phyloP scores from a whole-genome alignment of 2,888 invertebrate species.

The Heliothis peltigera region DNA sequence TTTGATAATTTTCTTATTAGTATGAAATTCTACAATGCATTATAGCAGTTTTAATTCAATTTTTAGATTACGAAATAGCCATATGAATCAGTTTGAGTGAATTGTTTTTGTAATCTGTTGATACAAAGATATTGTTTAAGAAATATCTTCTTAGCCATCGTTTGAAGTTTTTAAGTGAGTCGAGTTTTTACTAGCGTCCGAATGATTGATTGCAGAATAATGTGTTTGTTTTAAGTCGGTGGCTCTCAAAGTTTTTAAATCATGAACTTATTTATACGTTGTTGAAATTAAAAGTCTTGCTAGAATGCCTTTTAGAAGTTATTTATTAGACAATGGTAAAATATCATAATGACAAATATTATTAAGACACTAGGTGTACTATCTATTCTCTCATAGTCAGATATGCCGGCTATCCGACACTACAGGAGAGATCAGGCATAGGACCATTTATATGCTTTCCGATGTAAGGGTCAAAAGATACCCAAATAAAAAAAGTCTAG shows the following conservation, averaged over 20 bases:
- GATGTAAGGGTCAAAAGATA: background rate
- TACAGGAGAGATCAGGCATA: too few species aligned
- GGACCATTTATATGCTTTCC: too few species aligned
- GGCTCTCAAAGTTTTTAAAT: background rate
- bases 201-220: background rate
- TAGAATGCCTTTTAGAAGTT: too few species aligned
- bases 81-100: conserved; percentile 24
- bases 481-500: background rate
- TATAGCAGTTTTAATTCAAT: too few species aligned
- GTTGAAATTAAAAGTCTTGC: background rate
- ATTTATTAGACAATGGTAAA: too few species aligned
- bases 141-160: background rate
- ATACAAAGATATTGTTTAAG: conserved; percentile 15
- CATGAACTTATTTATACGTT: background rate
- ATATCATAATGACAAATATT: too few species aligned
- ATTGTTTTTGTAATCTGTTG: conserved; percentile 26
- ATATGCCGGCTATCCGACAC: too few species aligned
- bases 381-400: too few species aligned
- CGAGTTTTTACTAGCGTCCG: background rate
- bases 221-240: background rate
- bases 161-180: background rate
- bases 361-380: too few species aligned
- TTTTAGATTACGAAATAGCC: too few species aligned
- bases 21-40: too few species aligned
- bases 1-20: too few species aligned